These are phyloP conservation scores for Drosophila cognata DNA, from an alignment of 2,888 invertebrate species.

Conservation along the genomic window DNA sequence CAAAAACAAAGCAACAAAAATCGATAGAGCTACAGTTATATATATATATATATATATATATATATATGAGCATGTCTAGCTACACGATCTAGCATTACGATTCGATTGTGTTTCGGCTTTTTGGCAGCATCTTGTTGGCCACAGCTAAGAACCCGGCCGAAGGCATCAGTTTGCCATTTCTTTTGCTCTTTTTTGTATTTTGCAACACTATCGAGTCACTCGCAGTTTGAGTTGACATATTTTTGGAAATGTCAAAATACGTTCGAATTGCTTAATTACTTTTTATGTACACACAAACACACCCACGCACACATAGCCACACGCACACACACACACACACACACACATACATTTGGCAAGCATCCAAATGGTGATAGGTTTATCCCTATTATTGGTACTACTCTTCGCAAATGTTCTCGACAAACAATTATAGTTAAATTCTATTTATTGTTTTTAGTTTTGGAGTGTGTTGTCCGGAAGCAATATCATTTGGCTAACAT, in stretches of 20 bases:
- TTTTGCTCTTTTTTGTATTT: constrained; percentile 12
- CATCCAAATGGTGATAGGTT: constrained; percentile 42
- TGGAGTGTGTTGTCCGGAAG: constrained; percentile 13
- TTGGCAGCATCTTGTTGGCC: constrained; percentile 56
- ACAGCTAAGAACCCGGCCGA: constrained; percentile 34
- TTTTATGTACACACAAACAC: constrained; percentile 44
- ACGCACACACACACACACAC: constrained; percentile 7
- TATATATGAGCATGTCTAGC: constrained; percentile 12
- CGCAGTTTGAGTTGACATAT: constrained; percentile 68
- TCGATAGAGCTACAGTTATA: constrained; percentile 13
- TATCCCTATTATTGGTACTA: constrained; percentile 27
- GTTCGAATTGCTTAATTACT: constrained; percentile 78
- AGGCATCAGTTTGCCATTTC: constrained; percentile 69
- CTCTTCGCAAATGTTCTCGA: constrained; percentile 12
- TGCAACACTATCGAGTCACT: constrained; percentile 45
- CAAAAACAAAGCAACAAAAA: constrained; percentile 35
- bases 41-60: neutral
- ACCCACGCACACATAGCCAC: neutral
- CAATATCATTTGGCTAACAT: neutral
- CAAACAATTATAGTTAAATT: constrained; percentile 24
- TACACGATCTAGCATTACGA: constrained; percentile 66
- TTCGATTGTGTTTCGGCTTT: constrained; percentile 59
- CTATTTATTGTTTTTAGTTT: neutral
- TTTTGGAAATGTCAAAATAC: constrained; percentile 79
- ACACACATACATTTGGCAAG: constrained; percentile 44